Conservation (phyloP, 2,113 vertebrate species). For the Labeo rohita region DNA sequence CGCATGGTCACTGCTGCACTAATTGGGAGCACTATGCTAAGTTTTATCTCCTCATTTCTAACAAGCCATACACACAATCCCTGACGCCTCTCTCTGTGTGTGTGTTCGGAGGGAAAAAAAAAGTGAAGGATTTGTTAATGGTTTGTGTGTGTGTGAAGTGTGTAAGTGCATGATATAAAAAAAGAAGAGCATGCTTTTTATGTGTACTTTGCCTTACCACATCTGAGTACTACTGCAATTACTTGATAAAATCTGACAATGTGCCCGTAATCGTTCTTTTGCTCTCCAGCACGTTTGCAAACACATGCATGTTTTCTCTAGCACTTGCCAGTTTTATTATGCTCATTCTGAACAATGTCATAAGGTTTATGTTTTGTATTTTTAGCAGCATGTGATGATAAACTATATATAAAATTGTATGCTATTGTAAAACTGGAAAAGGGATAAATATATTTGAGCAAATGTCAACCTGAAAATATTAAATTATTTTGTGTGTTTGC, state of each 20-base stretch:
- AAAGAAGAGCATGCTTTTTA: slow-evolving; percentile 27
- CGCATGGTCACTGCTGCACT: slow-evolving; percentile 97
- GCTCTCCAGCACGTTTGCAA: slow-evolving; percentile 13
- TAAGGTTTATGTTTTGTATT: not conserved
- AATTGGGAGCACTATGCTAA: slow-evolving; percentile 99
- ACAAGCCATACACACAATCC: slow-evolving; percentile 95
- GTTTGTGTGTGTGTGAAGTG: slow-evolving; percentile 37
- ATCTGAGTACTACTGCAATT: slow-evolving; percentile 20
- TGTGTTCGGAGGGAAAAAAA: slow-evolving; percentile 15
- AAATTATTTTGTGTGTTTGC: no score
- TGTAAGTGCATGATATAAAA: slow-evolving; percentile 35
- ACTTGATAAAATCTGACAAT: slow-evolving; percentile 31
- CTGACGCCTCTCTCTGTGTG: slow-evolving; percentile 45
- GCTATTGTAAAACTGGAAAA: not conserved
- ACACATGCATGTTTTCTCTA: not conserved
- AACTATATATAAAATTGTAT: not conserved
- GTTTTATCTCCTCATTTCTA: slow-evolving; percentile 99
- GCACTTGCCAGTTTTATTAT: not conserved
- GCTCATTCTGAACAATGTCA: slow-evolving; percentile 8
- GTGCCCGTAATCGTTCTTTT: not conserved
- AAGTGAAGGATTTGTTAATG: slow-evolving; percentile 47
- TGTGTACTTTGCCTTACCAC: slow-evolving; percentile 3
- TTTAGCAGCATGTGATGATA: not conserved
- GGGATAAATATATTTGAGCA: not conserved
- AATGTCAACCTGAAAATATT: not conserved